Evolutionary conservation across 1,140 invertebrate species (phyloP).

Genomic region (Acyrthosiphon pisum): DNA sequence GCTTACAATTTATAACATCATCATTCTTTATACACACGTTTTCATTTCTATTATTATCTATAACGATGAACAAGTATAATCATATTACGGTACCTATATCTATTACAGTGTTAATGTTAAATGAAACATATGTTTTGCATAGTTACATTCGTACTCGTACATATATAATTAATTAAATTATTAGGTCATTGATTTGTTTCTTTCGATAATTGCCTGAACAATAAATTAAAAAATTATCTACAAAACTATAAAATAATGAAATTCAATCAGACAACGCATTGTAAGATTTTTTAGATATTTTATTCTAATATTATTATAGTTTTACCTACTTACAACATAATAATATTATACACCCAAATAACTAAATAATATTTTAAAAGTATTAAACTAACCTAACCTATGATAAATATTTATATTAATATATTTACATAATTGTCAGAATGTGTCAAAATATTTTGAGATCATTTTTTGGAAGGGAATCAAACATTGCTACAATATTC

Average conservation of each 20-base stretch:
- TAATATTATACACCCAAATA: too few species aligned
- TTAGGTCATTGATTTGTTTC: neutral
- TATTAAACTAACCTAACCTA: too few species aligned
- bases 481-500: too few species aligned
- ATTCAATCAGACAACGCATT: neutral
- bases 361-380: too few species aligned
- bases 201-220: neutral
- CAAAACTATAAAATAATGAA: neutral
- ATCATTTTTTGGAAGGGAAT: too few species aligned
- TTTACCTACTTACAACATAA: neutral
- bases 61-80: neutral
- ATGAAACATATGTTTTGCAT: neutral
- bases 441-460: too few species aligned
- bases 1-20: neutral
- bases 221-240: neutral
- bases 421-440: too few species aligned
- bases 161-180: neutral
- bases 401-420: too few species aligned
- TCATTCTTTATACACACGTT: neutral
- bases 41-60: neutral
- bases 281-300: neutral
- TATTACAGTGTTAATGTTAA: neutral
- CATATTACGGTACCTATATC: too few species aligned
- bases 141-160: neutral
- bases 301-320: neutral